Evolutionary conservation across 2,888 invertebrate species (phyloP).

Genomic region (Philereme transversata): DNA sequence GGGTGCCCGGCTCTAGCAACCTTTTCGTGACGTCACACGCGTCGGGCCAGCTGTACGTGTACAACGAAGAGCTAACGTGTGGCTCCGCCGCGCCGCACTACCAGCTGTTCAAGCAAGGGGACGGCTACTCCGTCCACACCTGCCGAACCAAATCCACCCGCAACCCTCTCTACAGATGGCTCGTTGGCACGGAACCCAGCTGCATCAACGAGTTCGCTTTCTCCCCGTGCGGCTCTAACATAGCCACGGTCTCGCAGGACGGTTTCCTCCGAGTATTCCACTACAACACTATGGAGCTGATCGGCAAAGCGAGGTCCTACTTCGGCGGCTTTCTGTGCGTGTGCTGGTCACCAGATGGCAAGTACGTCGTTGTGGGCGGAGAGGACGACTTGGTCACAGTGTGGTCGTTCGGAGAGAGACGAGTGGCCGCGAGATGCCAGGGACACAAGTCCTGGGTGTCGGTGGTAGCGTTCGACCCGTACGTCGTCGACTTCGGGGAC

Average conservation of each 20-base stretch:
- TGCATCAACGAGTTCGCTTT: conserved; percentile 98
- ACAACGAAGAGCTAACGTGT: conserved; percentile 97
- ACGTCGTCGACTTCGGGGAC: conserved; percentile 89
- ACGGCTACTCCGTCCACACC: conserved; percentile 96
- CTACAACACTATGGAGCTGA: conserved; percentile 98
- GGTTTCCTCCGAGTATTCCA: conserved; percentile 98
- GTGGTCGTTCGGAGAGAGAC: conserved; percentile 95
- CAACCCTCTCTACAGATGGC: conserved; percentile 95
- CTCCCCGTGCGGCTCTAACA: conserved; percentile 95
- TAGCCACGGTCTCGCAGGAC: conserved; percentile 97
- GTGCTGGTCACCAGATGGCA: conserved; percentile 98
- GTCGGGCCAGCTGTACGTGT: conserved; percentile 98
- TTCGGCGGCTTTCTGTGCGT: conserved; percentile 99
- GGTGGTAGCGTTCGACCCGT: conserved; percentile 97
- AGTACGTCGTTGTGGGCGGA: conserved; percentile 97
- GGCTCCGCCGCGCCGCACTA: conserved; percentile 96
- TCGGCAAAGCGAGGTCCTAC: conserved; percentile 97
- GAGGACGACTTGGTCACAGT: conserved; percentile 99
- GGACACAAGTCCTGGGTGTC: conserved; percentile 99
- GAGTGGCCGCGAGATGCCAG: conserved; percentile 98
- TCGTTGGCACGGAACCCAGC: conserved; percentile 91
- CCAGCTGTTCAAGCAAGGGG: conserved; percentile 97
- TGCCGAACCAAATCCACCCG: conserved; percentile 98
- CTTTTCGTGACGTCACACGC: conserved; percentile 97
- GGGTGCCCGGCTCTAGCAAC: conserved; percentile 98